These are phyloP conservation scores for Poecilia wingei DNA, from an alignment of 2,797 vertebrate genomes.

Conservation along the genomic window DNA sequence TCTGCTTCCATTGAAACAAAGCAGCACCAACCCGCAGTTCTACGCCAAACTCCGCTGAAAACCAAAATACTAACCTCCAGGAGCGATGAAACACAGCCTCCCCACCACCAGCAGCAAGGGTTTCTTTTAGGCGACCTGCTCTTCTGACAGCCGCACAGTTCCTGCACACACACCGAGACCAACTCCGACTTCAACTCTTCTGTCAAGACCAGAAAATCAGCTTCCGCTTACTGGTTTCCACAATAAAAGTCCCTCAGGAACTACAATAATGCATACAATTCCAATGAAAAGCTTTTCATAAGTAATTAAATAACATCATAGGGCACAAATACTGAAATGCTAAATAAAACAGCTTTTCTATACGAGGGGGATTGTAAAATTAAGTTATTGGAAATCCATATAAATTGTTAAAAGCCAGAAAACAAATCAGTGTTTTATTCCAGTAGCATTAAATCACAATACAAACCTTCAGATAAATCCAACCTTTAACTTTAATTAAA, in stretches of 20 bases:
- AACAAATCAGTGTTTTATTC: background rate
- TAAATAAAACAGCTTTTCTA: background rate
- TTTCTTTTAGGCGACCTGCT: conserved; percentile 9
- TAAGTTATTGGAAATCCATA: background rate
- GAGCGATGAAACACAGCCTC: background rate
- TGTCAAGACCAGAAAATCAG: background rate
- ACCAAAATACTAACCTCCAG: background rate
- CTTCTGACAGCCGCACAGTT: conserved; percentile 1
- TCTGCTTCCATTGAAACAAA: background rate
- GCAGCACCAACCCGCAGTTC: background rate
- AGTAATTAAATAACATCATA: background rate
- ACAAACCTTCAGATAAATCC: background rate
- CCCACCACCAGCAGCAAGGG: background rate
- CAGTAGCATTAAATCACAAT: background rate
- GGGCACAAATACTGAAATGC: background rate
- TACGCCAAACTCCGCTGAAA: background rate
- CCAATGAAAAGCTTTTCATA: background rate
- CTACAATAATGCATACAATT: background rate
- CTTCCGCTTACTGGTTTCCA: conserved; percentile 28
- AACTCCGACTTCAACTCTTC: background rate
- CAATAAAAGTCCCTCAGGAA: conserved; percentile 17
- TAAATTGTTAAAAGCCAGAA: background rate
- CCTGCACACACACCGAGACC: background rate
- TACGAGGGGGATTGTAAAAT: background rate
- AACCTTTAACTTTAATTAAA: background rate